These are phyloP conservation scores for Lordiphosa stackelbergi DNA, from an alignment of 1,140 invertebrate species.

Conservation along the genomic window DNA sequence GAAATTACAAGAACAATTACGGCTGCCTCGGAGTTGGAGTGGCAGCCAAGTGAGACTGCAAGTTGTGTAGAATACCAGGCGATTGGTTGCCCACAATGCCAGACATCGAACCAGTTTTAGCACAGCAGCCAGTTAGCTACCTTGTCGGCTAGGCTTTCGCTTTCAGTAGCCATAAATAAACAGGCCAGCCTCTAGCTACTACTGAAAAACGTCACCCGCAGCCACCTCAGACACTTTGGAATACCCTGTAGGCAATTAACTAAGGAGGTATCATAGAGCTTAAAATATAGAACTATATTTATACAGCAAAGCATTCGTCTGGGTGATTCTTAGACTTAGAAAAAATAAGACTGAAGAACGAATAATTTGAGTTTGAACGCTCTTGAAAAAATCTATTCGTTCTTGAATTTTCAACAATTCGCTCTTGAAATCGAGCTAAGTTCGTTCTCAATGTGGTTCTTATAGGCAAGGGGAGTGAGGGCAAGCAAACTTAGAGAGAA, in stretches of 20 bases:
- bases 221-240: constrained; percentile 3
- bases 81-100: constrained; percentile 54
- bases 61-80: constrained; percentile 50
- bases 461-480: no score
- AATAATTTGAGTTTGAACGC: no score
- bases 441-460: no score
- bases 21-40: constrained; percentile 30
- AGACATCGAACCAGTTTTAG: constrained; percentile 69
- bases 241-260: not conserved
- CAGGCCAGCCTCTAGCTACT: constrained; percentile 31
- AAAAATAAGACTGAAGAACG: no score
- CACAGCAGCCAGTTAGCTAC: constrained; percentile 60
- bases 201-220: constrained; percentile 14
- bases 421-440: no score
- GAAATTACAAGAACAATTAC: constrained; percentile 75
- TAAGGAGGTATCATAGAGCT: no score
- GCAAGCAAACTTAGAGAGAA: no score
- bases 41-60: constrained; percentile 19
- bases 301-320: no score
- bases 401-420: no score
- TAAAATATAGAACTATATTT: no score
- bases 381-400: no score
- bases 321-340: no score
- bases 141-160: constrained; percentile 76
- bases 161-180: constrained; percentile 56